Conservation (phyloP, 1,140 invertebrate species). For the Drosophila chauvacae region DNA sequence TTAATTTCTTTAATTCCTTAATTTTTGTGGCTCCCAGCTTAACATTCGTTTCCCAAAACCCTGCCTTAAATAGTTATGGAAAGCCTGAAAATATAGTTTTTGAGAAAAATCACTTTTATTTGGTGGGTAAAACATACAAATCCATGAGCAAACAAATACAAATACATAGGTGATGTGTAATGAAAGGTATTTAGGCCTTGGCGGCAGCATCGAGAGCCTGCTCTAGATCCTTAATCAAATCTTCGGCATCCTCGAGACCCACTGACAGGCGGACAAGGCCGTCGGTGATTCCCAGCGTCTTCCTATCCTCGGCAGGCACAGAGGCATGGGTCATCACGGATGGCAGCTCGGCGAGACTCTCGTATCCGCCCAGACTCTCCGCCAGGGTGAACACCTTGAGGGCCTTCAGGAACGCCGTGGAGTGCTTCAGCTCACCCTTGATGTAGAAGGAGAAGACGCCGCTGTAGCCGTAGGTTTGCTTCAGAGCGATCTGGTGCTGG, state of each 20-base stretch:
- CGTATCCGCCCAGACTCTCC: constrained; percentile 97
- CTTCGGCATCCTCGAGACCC: constrained; percentile 94
- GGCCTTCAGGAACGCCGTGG: constrained; percentile 90
- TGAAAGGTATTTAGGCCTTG: constrained; percentile 39
- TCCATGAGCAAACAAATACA: constrained; percentile 3
- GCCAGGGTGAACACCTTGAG: constrained; percentile 95
- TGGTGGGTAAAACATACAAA: constrained; percentile 24
- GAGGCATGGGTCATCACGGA: constrained; percentile 93
- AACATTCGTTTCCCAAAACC: background rate
- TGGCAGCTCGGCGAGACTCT: constrained; percentile 94
- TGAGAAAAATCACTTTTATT: constrained; percentile 34
- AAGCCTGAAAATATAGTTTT: background rate
- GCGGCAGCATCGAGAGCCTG: constrained; percentile 88
- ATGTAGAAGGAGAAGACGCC: constrained; percentile 97
- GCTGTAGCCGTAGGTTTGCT: constrained; percentile 95
- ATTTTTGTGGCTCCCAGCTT: background rate
- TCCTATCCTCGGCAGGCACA: constrained; percentile 89
- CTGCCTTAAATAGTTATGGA: background rate
- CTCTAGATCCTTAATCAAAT: constrained; percentile 95
- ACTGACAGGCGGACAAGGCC: constrained; percentile 95
- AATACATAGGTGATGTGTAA: constrained; percentile 7
- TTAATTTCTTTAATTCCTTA: too few relatives aligned
- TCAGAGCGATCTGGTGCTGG: constrained; percentile 92
- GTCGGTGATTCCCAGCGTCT: constrained; percentile 93
- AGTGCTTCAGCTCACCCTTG: constrained; percentile 91